A percentile compares a stretch with the other conserved stretches of the same genome.
Conservation (phyloP, 2,113 vertebrate genomes). For the Stegastes partitus region DNA sequence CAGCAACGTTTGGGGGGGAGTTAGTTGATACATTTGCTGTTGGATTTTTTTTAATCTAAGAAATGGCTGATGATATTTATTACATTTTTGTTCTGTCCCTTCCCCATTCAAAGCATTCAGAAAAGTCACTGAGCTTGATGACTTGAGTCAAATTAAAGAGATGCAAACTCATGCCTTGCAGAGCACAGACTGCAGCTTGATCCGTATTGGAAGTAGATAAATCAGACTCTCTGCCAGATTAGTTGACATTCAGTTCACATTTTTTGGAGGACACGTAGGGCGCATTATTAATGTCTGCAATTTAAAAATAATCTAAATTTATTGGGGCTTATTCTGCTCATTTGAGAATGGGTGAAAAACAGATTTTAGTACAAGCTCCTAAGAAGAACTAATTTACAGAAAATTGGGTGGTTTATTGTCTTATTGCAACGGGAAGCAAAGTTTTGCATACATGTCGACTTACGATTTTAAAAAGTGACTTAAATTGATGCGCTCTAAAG, state of each 20-base stretch:
- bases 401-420: background rate
- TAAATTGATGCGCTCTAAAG: background rate
- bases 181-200: background rate
- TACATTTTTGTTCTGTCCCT: slow-evolving; percentile 23
- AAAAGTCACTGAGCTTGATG: slow-evolving; percentile 18
- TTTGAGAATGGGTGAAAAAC: background rate
- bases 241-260: slow-evolving; percentile 12
- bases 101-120: slow-evolving; percentile 7
- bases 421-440: background rate
- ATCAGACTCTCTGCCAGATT: slow-evolving; percentile 13
- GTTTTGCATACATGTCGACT: background rate
- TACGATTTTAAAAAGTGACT: background rate
- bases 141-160: slow-evolving; percentile 3
- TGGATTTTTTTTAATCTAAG: slow-evolving; percentile 43
- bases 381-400: too few relatives aligned
- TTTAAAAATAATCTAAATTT: background rate
- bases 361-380: too few relatives aligned
- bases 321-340: slow-evolving; percentile 5
- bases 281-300: background rate
- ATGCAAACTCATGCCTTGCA: slow-evolving; percentile 23
- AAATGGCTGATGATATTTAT: slow-evolving; percentile 45
- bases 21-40: slow-evolving; percentile 35
- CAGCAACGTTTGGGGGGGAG: slow-evolving; percentile 29
- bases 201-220: background rate
- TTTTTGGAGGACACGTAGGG: background rate